Percentiles rank a stretch among this genome's conserved stretches.
Evolutionary conservation across 2,888 invertebrate genomes (phyloP).

Genomic region (Rotaria socialis): DNA sequence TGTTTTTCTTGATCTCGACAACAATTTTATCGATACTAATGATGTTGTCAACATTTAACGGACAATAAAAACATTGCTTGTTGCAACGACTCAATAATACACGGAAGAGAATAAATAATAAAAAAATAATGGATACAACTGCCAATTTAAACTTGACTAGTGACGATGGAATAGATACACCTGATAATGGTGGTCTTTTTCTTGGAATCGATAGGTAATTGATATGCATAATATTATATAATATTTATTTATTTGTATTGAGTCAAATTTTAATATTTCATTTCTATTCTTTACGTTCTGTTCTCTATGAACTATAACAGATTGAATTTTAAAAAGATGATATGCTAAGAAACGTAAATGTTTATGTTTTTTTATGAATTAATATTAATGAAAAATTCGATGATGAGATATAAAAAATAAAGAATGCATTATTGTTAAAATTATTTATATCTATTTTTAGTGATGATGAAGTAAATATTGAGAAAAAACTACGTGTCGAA

Average conservation of each 20-base stretch:
- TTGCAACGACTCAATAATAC: neutral
- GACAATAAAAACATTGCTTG: neutral
- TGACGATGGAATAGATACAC: neutral
- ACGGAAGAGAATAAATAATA: neutral
- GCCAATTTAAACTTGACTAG: neutral
- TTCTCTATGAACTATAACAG: neutral
- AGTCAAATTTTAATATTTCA: neutral
- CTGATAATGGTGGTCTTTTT: too few species aligned
- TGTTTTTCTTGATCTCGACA: conserved; percentile 6
- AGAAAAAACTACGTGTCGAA: conserved; percentile 7
- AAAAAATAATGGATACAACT: neutral
- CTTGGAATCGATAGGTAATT: neutral
- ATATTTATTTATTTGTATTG: neutral
- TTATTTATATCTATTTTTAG: neutral
- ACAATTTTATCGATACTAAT: conserved; percentile 9
- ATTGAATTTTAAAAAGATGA: neutral
- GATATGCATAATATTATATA: neutral
- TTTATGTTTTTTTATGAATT: neutral
- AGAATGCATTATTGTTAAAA: too few species aligned
- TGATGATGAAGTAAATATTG: neutral
- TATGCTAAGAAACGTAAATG: neutral
- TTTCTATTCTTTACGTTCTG: neutral
- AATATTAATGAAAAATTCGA: neutral
- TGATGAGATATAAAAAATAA: neutral
- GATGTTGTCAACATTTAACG: neutral